Evolutionary conservation across 1,140 invertebrate species (phyloP).

Genomic region (Planococcus citri): DNA sequence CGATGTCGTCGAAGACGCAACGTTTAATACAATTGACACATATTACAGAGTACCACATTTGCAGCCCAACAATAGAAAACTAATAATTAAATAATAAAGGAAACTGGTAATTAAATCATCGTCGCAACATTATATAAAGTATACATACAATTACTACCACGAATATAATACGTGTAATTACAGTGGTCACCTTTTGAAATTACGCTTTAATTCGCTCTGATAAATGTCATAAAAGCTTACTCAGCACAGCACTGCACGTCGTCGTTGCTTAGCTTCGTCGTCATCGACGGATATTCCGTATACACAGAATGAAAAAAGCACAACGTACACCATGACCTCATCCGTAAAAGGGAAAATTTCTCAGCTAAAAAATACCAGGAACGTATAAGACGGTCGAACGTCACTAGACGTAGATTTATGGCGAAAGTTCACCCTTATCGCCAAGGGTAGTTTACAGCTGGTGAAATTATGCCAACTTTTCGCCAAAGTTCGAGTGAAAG

Average conservation of each 20-base stretch:
- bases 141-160: neutral
- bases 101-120: neutral
- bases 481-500: constrained; percentile 9
- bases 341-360: neutral
- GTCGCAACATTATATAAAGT: neutral
- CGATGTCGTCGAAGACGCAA: too few species aligned
- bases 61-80: neutral
- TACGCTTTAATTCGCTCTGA: too few species aligned
- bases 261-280: too few species aligned
- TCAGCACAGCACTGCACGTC: too few species aligned
- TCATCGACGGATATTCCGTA: neutral
- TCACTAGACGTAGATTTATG: neutral
- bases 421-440: neutral
- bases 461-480: neutral
- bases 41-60: neutral
- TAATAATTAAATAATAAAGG: neutral
- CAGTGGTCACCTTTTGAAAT: neutral
- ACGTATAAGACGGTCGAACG: neutral
- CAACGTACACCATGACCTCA: neutral
- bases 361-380: neutral
- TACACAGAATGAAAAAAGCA: neutral
- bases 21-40: too few species aligned
- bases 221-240: too few species aligned
- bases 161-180: too few species aligned
- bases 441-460: neutral